phyloP scores from a whole-genome alignment of 2,888 invertebrate species.

The Bombylius major region DNA sequence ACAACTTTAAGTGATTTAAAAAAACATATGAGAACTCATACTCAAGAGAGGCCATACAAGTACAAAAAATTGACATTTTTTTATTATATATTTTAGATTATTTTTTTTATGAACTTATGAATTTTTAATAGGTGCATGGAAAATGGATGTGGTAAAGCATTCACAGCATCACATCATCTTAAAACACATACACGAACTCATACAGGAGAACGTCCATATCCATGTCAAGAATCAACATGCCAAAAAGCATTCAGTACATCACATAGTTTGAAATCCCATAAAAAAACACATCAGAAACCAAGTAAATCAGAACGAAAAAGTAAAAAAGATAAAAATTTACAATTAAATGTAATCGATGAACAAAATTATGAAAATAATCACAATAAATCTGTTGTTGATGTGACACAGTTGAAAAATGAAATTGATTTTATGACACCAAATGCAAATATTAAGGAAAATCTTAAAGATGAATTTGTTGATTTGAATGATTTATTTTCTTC shows the following conservation, averaged over 20 bases:
- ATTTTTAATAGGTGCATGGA: slow-evolving; percentile 52
- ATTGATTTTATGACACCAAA: not conserved
- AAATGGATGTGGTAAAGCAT: slow-evolving; percentile 80
- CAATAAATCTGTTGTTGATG: not conserved
- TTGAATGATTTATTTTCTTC: not conserved
- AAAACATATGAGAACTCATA: slow-evolving; percentile 86
- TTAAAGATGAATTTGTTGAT: not conserved
- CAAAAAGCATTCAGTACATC: slow-evolving; percentile 68
- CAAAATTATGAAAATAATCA: not conserved
- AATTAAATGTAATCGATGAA: not conserved
- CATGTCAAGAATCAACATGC: slow-evolving; percentile 56
- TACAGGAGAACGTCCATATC: slow-evolving; percentile 67
- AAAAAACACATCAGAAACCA: slow-evolving; percentile 55
- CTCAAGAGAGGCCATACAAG: slow-evolving; percentile 82
- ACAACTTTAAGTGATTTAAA: slow-evolving; percentile 89
- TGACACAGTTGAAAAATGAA: not conserved
- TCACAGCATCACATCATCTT: slow-evolving; percentile 86
- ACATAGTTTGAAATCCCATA: slow-evolving; percentile 71
- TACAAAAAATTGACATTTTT: slow-evolving; percentile 29
- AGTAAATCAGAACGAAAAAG: slow-evolving; percentile 6
- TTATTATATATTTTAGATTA: not conserved
- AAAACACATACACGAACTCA: slow-evolving; percentile 72
- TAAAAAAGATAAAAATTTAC: slow-evolving; percentile 8
- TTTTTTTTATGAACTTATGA: not conserved
- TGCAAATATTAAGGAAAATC: not conserved